Evolutionary conservation across 2,797 vertebrate genomes (phyloP), one percentile per base, ranked within the genome.

Genomic region (Sternarchorhynchus goeldii): DNA sequence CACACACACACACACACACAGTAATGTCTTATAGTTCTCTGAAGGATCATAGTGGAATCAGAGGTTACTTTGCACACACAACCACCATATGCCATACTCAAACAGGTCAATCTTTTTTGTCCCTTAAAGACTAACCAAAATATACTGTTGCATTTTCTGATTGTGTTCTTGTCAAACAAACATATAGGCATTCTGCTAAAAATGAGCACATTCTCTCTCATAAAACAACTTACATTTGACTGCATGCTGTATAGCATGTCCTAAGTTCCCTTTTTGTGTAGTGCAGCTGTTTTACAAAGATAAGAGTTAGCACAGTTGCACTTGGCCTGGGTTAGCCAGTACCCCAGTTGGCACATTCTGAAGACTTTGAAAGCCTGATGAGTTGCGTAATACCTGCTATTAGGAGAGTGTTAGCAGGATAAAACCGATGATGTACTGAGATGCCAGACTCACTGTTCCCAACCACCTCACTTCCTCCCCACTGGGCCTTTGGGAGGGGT

Each of bases 361-460:
- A 34, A 70, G 29, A 17, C 50, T 70, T 57, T 10, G 68, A 55
- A 25, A 5, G 17, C 18, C 2, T 66, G 69, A 29, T 73, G 68
- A 58, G 39, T 50, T 53, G 25, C 36, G 25, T 36, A 67, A 73
- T 78, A 66, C 53, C 21, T 73, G 50, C 62, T 73, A 66, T 67
- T 73, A 73, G 14, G 31, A 73, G n/a, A 67, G 53, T 1, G 39
- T 59, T 73, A 65, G 57, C 31, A 56, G 62, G 69, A 57, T 66
- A 25, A 73, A 73, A 59, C 25, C 50, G 7, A 56, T 31, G 29
- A 55, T 70, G 50, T 34, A 18, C 67, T 32, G 29, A 70, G 29
- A 70, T 32, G 31, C 45, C 53, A 31, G 66, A 25, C 16, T 31
- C 25, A 56, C 67, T 56, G 10, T 4, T 56, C 45, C 66, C 18